Base-by-base conservation (phyloP, 2,113 vertebrate genomes). In the Protomyctophum bolini region DNA sequence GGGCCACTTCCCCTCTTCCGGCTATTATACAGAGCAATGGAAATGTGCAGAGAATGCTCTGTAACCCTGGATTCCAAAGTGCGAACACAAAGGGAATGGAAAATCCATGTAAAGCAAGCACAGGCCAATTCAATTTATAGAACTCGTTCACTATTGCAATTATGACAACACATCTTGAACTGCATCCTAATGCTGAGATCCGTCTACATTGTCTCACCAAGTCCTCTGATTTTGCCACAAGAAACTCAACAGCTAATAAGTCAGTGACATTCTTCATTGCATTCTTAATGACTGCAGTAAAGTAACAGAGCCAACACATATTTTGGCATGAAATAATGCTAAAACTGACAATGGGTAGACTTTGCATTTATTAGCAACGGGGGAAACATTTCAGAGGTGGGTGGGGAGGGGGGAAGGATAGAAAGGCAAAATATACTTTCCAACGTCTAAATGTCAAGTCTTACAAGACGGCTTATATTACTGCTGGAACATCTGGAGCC, bases 1-100 rank as follows among this genome's bases (percentile, higher is more conserved):
- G 66, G 60, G 72, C 75, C 61, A 67, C 72, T 83, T 76, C 68
- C 73, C 67, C 7, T 79, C 68, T 87, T 89, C 83, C 86, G 83
- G 74, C 15, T 80, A 78, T 90, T 89, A 82, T 75, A 47, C 75
- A 73, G 76, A 67, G 10, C 29, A 61, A 76, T 72, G 78, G 81
- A 85, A 82, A 80, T 54, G 72, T 70, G 65, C 41, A 12, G 54
- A 82, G 85, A 90, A 86, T 77, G 73, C 76, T 79, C 63, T 64
- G 72, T 57, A 82, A 77, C 80, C 81, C 76, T 82, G 78, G 46
- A 73, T 77, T 72, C 66, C 55, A 72, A 76, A 81, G 66, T 70
- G 52, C 60, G 75, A 54, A 58, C 58, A 64, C 65, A 81, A 46
- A 63, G 49, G 49, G 56, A 73, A 76, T 75, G 82, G 79, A 87